Conservation (phyloP, 1,140 invertebrate genomes). For the Scylla paramamosain region DNA sequence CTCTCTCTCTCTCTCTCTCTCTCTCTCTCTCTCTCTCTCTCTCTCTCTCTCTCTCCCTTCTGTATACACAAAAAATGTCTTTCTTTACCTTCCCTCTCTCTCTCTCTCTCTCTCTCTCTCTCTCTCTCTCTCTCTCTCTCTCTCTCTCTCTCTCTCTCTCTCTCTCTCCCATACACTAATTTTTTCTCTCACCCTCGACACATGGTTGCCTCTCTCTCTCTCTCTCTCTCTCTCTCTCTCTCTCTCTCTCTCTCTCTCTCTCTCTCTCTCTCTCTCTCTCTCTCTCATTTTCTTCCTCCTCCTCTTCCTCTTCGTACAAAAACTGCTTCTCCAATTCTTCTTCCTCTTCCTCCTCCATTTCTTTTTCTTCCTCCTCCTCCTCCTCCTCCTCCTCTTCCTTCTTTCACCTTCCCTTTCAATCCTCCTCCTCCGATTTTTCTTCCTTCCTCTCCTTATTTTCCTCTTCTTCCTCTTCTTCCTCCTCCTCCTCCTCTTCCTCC, state of each 20-base stretch:
- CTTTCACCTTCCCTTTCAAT: background rate
- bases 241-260: background rate
- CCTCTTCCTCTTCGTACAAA: background rate
- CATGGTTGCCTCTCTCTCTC: background rate
- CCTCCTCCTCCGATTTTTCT: no score
- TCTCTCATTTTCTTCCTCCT: background rate
- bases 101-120: background rate
- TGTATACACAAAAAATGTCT: no score
- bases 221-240: no score
- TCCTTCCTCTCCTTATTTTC: background rate
- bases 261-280: background rate
- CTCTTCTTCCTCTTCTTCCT: background rate
- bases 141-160: background rate
- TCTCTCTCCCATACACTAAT: background rate
- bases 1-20: slow-evolving; percentile 2
- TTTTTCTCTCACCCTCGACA: background rate
- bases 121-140: background rate
- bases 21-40: background rate
- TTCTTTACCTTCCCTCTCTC: background rate
- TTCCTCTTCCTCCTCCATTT: background rate
- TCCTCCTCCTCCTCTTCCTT: background rate
- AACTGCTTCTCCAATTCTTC: no score
- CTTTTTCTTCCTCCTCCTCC: background rate
- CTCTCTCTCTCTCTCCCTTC: background rate
- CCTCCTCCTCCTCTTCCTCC: background rate